Evolutionary conservation across 2,113 vertebrate genomes (phyloP).

Genomic region (Gnathonemus longibarbis): DNA sequence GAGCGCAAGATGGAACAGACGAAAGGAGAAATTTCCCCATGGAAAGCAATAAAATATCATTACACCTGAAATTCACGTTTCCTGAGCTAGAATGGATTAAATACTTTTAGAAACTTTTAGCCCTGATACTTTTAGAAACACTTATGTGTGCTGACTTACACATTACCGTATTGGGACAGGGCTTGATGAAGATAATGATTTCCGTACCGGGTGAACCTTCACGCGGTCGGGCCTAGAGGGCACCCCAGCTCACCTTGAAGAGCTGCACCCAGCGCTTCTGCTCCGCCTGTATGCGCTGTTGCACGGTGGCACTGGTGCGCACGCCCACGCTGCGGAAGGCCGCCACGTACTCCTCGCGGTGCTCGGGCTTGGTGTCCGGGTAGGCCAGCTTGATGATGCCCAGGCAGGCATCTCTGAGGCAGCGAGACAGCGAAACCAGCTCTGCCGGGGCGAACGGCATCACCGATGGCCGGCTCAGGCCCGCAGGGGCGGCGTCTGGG

Average conservation of each 20-base stretch:
- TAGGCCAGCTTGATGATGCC: constrained; percentile 96
- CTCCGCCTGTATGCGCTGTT: constrained; percentile 79
- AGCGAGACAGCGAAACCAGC: constrained; percentile 82
- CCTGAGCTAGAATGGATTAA: neutral
- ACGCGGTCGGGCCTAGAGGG: neutral
- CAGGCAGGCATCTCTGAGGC: constrained; percentile 87
- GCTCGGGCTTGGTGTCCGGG: constrained; percentile 86
- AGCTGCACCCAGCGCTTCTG: constrained; percentile 94
- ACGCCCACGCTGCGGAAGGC: constrained; percentile 88
- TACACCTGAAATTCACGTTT: neutral
- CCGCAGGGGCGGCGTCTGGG: constrained; percentile 41
- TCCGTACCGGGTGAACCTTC: neutral
- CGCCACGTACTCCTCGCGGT: constrained; percentile 83
- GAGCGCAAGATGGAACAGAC: neutral
- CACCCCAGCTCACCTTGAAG: constrained; percentile 74
- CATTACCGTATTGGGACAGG: neutral
- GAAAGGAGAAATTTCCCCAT: neutral
- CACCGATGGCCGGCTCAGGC: constrained; percentile 82
- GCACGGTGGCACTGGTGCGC: constrained; percentile 76
- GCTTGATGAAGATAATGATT: neutral
- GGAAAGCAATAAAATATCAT: neutral
- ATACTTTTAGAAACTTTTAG: neutral
- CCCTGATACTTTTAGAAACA: neutral
- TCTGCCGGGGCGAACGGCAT: constrained; percentile 93
- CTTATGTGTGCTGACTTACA: neutral